These are phyloP conservation scores for Synanthedon vespiformis DNA, from an alignment of 2,888 invertebrate genomes.

Conservation along the genomic window DNA sequence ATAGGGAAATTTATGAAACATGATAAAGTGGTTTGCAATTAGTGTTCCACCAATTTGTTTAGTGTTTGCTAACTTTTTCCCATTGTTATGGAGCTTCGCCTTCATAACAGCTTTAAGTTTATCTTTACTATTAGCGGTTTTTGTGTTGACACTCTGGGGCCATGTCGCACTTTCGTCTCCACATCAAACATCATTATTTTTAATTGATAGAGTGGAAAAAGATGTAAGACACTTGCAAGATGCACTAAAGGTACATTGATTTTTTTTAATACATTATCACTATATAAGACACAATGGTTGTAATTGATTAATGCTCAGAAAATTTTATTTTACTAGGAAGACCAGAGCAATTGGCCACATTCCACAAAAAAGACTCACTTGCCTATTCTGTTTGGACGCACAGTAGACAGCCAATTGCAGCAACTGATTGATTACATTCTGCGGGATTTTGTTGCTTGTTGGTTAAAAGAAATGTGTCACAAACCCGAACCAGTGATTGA, in stretches of 20 bases:
- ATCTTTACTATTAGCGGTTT: slow-evolving; percentile 32
- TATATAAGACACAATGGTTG: too few species aligned
- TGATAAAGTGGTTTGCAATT: slow-evolving; percentile 38
- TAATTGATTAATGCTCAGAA: not conserved
- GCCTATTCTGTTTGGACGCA: slow-evolving; percentile 84
- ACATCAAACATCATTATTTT: slow-evolving; percentile 72
- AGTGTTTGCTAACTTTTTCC: slow-evolving; percentile 40
- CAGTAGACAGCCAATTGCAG: slow-evolving; percentile 86
- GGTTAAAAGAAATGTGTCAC: slow-evolving; percentile 79
- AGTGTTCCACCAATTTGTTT: slow-evolving; percentile 31
- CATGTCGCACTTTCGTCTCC: slow-evolving; percentile 75
- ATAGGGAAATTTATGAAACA: slow-evolving; percentile 15
- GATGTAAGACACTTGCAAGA: slow-evolving; percentile 72
- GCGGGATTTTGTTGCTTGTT: slow-evolving; percentile 82
- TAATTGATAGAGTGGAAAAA: slow-evolving; percentile 71
- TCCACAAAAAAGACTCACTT: slow-evolving; percentile 66
- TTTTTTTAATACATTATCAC: not conserved
- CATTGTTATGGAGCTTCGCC: slow-evolving; percentile 34
- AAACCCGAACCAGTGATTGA: slow-evolving; percentile 74
- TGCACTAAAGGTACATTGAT: slow-evolving; percentile 66
- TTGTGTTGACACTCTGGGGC: slow-evolving; percentile 67
- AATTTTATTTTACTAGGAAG: slow-evolving; percentile 33
- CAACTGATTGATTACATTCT: slow-evolving; percentile 84
- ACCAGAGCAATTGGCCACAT: slow-evolving; percentile 49
- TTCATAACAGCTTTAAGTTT: slow-evolving; percentile 37